These are phyloP conservation scores for Deroplatys truncata DNA, from an alignment of 2,888 invertebrate species.

Conservation along the genomic window DNA sequence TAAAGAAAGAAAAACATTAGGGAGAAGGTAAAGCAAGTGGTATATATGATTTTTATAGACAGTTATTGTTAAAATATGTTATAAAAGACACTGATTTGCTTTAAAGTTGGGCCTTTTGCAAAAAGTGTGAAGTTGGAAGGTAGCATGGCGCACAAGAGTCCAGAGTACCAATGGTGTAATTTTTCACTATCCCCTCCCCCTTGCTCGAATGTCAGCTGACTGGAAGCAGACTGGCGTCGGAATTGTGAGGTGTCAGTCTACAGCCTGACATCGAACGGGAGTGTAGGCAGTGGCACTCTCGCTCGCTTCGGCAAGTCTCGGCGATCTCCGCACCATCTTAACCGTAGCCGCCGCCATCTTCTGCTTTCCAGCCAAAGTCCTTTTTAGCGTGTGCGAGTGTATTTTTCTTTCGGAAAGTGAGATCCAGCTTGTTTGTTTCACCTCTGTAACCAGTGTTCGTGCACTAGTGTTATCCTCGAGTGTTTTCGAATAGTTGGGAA, in stretches of 20 bases:
- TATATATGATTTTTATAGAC: no score
- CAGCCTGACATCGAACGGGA: slow-evolving; percentile 5
- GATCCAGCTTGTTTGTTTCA: not conserved
- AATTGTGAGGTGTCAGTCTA: not conserved
- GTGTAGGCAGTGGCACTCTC: not conserved
- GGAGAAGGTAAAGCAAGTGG: no score
- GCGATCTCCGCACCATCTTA: not conserved
- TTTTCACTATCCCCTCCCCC: not conserved
- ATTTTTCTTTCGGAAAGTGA: not conserved
- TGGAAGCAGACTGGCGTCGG: not conserved
- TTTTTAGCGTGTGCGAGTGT: not conserved
- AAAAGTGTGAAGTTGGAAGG: not conserved
- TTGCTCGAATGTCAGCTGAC: not conserved
- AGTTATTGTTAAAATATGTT: no score
- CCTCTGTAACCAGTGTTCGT: not conserved
- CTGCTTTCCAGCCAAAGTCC: not conserved
- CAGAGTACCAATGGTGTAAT: not conserved
- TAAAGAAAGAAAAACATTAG: no score
- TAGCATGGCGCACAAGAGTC: not conserved
- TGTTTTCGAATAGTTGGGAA: not conserved
- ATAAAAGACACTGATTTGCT: no score
- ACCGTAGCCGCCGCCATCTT: not conserved
- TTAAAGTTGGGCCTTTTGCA: no score
- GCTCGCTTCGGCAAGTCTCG: not conserved
- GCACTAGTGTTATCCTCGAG: not conserved